Base-by-base conservation (phyloP, 1,140 invertebrate genomes). In the Yoshiicerus persimilis region DNA sequence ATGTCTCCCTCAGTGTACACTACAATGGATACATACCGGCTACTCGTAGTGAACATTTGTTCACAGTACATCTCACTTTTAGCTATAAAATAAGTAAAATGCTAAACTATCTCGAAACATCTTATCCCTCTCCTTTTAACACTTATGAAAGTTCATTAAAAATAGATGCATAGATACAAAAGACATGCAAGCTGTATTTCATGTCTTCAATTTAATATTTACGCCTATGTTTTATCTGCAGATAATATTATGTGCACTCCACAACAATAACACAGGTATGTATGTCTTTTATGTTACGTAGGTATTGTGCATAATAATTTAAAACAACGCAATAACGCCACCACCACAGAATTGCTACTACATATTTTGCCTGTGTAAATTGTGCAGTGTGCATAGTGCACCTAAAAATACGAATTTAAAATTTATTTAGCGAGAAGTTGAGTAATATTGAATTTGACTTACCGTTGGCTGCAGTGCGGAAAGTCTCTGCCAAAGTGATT, bases 391-490 rank as follows among this genome's bases (percentile, higher is more conserved):
- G 41, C n/a, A n/a, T n/a, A n/a, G n/a, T n/a, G n/a, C n/a, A n/a
- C n/a, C n/a, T n/a, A n/a, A n/a, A n/a, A n/a, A n/a, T n/a, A n/a
- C n/a, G n/a, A n/a, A 70, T 4, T 32, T 30, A 30, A 30, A 30
- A 30, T 16, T 70, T 32, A 30, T 70, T 30, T 3, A 70, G 13
- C 13, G 30, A 32, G 11, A 16, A 80, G 8, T 36, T n/a, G 13
- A 75, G 10, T 32, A 75, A 23, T 16, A 75, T 10, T 10, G 1
- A 3, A 16, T 36, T 84, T 16, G 1, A 23, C 70, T 66, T 85
- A 88, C 77, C 87, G 41, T 83, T 88, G n/a, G 80, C 77, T 66
- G 87, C 87, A 38, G 87, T 88, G 32, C 64, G 34, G 80, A 84
- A 88, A 75, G 77, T 88, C 70, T 84, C 80, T 34, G 87, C 80